Percentiles rank a stretch among this genome's conserved stretches.
Conservation (phyloP, 2,888 invertebrate genomes). For the Eupithecia inturbata region DNA sequence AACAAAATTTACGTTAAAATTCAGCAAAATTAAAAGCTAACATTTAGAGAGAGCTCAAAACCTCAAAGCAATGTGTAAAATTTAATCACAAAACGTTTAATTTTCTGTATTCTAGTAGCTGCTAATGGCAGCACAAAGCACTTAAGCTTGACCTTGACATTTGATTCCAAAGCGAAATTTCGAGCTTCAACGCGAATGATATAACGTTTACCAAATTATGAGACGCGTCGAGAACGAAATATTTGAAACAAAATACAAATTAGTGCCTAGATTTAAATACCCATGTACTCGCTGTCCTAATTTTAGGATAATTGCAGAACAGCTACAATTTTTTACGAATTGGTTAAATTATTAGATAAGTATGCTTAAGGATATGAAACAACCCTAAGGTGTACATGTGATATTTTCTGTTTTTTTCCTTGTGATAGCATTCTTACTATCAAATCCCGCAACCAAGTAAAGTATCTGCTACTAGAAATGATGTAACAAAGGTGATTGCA, state of each 20-base stretch:
- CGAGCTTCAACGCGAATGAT: slow-evolving; percentile 17
- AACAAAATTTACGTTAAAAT: neutral
- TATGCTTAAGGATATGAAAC: too few species aligned
- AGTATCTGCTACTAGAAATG: slow-evolving; percentile 10
- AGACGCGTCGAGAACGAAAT: neutral
- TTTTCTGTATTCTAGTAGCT: slow-evolving; percentile 6
- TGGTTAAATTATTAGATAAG: neutral
- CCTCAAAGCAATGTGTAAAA: neutral
- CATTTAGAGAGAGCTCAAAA: neutral
- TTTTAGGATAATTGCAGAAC: neutral
- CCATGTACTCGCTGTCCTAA: neutral
- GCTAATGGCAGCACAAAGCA: slow-evolving; percentile 11
- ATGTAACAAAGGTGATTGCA: slow-evolving; percentile 30
- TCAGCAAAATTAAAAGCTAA: neutral
- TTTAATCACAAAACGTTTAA: neutral
- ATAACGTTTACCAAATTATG: neutral
- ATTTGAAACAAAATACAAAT: slow-evolving; percentile 3
- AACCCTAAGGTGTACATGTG: neutral
- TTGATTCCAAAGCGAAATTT: slow-evolving; percentile 20
- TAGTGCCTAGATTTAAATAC: neutral
- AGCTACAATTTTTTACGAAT: neutral
- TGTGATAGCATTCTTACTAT: neutral
- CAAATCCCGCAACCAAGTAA: neutral
- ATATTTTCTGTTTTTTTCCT: neutral
- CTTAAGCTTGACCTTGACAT: slow-evolving; percentile 28